A percentile compares a stretch with the other conserved stretches of the same genome.
Conservation (phyloP, 35 echinoderm and acorn worm species). For the Heliocidaris erythrogramma region DNA sequence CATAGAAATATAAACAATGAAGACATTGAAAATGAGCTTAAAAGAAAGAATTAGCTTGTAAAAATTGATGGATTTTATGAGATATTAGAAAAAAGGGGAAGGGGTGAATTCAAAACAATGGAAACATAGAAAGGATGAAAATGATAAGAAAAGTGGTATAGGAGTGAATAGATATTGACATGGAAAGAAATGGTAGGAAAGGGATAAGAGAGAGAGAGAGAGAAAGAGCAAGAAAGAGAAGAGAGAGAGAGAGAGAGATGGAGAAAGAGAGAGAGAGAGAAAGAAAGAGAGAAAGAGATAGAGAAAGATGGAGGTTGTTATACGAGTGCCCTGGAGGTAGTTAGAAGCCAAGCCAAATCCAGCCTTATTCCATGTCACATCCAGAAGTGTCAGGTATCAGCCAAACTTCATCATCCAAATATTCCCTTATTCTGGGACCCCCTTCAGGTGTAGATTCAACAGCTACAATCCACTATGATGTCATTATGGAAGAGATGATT, state of each 20-base stretch:
- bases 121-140: neutral
- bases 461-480: constrained; percentile 10
- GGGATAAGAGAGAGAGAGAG: neutral
- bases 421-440: neutral
- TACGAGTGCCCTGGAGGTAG: neutral
- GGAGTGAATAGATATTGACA: neutral
- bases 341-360: constrained; percentile 15
- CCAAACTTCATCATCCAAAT: constrained; percentile 9
- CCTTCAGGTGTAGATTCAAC: constrained; percentile 21
- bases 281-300: too few relatives aligned
- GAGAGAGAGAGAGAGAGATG: neutral
- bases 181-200: neutral
- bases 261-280: neutral
- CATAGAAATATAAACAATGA: neutral
- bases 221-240: neutral
- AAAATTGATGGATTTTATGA: neutral
- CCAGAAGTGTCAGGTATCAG: constrained; percentile 36
- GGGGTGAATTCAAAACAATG: neutral
- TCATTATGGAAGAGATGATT: neutral
- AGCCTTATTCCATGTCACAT: constrained; percentile 32
- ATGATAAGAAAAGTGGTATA: neutral
- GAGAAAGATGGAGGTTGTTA: neutral
- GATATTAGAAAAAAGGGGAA: neutral
- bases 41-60: neutral
- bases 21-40: neutral